Evolutionary conservation across 2,888 invertebrate genomes (phyloP), one percentile per base, ranked within the genome.

Genomic region (Rhorus exstirpatorius): DNA sequence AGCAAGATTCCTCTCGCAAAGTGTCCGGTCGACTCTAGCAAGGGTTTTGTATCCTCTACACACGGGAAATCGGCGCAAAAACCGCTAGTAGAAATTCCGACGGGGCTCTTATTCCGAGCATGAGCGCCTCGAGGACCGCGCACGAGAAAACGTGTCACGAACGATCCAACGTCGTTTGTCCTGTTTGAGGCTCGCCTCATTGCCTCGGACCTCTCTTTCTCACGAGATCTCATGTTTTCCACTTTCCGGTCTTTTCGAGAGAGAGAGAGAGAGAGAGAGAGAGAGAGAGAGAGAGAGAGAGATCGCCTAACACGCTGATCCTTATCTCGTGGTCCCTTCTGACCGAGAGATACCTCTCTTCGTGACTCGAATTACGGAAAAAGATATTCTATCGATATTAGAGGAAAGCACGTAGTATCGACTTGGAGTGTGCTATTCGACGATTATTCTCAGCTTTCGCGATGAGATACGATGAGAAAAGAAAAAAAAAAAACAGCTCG

Each of bases 281-380:
- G 24, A 44, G 46, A 65, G 21, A 51, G 21, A 49, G 10, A 3
- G 44, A 63, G 63, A 49, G 65, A 10, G 6, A 46, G 14, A 49
- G 46, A 35, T 72, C 60, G 51, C 38, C 31, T 17, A 41, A 12
- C 55, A n/a, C n/a, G n/a, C n/a, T n/a, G n/a, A 7, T 61, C 17
- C 38, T 63, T 49, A 17, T 63, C 63, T 31, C 71, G 12, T 41
- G 7, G 63, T 35, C 41, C 31, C 49, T 24, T 51, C 41, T 19
- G 14, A 12, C 17, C 41, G 35, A 58, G 46, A 51, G 53, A 60
- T 60, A 60, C 44, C 65, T 46, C 41, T 58, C 38, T 82, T 63
- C 81, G 81, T 82, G 78, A 82, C 81, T 65, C 58, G 81, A 82
- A 82, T 82, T 68, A 81, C 46, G 41, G 63, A 44, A 70, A 75